Conservation (phyloP, 1,140 invertebrate genomes). For the Cydia strobilella region DNA sequence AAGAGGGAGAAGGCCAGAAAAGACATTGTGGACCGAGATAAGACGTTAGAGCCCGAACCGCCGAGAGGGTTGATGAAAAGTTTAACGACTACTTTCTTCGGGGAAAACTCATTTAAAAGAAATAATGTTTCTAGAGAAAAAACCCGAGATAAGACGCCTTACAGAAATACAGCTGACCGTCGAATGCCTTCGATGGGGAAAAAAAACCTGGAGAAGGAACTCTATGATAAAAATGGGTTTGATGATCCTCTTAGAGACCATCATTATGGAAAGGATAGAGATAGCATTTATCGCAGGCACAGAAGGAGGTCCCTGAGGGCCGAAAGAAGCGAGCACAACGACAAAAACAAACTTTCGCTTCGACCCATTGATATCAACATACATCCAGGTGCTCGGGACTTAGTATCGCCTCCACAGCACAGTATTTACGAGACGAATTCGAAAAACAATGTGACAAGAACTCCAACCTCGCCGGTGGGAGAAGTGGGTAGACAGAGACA, state of each 20-base stretch:
- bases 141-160: constrained; percentile 82
- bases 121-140: constrained; percentile 67
- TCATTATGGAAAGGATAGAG: constrained; percentile 73
- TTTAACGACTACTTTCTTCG: constrained; percentile 83
- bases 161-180: constrained; percentile 67
- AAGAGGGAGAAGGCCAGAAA: constrained; percentile 79
- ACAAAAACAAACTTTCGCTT: constrained; percentile 74
- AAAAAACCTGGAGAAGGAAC: constrained; percentile 61
- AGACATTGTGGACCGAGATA: constrained; percentile 81
- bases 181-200: constrained; percentile 59
- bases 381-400: constrained; percentile 59
- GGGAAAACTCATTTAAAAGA: constrained; percentile 84
- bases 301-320: constrained; percentile 74
- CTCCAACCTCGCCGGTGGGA: constrained; percentile 62
- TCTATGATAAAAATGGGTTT: constrained; percentile 64
- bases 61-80: constrained; percentile 80
- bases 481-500: constrained; percentile 76
- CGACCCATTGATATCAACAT: constrained; percentile 78
- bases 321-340: constrained; percentile 79
- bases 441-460: constrained; percentile 58
- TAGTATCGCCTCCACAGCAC: constrained; percentile 62
- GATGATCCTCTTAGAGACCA: constrained; percentile 63
- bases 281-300: constrained; percentile 74
- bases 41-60: constrained; percentile 84
- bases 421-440: constrained; percentile 54